Evolutionary conservation across 2,797 vertebrate genomes (phyloP).

Genomic region (Semotilus atromaculatus): DNA sequence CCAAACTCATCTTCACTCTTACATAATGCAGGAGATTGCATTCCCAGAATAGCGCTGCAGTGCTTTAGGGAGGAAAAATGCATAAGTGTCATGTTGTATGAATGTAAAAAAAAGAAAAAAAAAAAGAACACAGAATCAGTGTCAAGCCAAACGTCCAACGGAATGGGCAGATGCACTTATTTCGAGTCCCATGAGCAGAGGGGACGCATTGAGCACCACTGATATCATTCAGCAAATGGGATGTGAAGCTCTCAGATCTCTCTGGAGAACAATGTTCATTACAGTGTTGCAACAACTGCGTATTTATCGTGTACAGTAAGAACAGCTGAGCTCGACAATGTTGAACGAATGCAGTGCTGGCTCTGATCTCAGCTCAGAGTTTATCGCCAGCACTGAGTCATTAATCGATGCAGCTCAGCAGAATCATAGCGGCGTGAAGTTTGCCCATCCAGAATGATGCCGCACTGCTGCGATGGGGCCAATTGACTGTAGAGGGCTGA

Average conservation of each 20-base stretch:
- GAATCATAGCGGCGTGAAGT: constrained; percentile 46
- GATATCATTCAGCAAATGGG: neutral
- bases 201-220: neutral
- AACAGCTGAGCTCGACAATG: constrained; percentile 36
- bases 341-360: constrained; percentile 17
- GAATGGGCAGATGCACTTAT: constrained; percentile 14
- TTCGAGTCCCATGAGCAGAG: neutral
- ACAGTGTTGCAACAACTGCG: constrained; percentile 1
- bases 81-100: constrained; percentile 24
- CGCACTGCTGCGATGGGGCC: constrained; percentile 33
- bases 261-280: constrained; percentile 29
- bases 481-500: constrained; percentile 51
- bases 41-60: constrained; percentile 27
- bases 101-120: constrained; percentile 3
- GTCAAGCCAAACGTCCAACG: neutral
- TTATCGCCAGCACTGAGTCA: constrained; percentile 48
- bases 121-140: constrained; percentile 15
- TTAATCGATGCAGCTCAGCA: constrained; percentile 48
- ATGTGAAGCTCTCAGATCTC: constrained; percentile 6
- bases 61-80: constrained; percentile 25
- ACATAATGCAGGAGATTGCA: constrained; percentile 40
- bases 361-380: constrained; percentile 47
- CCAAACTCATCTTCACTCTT: constrained; percentile 19
- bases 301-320: neutral
- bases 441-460: constrained; percentile 51